Base-by-base conservation (phyloP, 2,888 invertebrate species). In the Agrotis exclamationis region DNA sequence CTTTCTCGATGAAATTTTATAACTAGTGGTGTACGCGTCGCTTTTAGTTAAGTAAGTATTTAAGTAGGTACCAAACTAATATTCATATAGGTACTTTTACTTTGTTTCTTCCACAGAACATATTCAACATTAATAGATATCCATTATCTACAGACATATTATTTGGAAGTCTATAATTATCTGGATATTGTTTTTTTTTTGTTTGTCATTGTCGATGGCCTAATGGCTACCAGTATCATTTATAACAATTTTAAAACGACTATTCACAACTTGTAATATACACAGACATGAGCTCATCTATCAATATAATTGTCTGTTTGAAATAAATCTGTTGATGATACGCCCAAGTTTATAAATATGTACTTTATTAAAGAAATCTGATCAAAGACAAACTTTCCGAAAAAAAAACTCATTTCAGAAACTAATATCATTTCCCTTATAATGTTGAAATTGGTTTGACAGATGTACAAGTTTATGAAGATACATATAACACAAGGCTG, bases 371-470 rank as follows among this genome's bases (percentile, higher is more conserved):
- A 24, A 48, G 13, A 71, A 39, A 72, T 16, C 5, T 39, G 33
- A 45, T 72, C 58, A 54, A 72, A 72, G 28, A 1, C 6, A 45
- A 76, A 78, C 28, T 66, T 78, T 44, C 16, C 1, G n/a, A 67
- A 71, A 59, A 67, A 71, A 59, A 73, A 73, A 24, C 24, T 69
- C 18, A 67, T 69, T 72, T 66, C 48, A 20, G 11, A 60, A 79
- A 51, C 63, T 56, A 68, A 79, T 74, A 63, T 28, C 47, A 68
- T 77, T 77, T 64, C 24, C 22, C 33, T 58, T 58, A 71, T 57
- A 67, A 72, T 64, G 54, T 63, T 24, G 56, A 81, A 72, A 80
- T 76, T 44, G 57, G 54, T 50, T 63, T 56, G 22, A 56, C 22
- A 56, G 18, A 53, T 57, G n/a, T 66, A 76, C 54, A 53, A 28